Percentiles rank a stretch among this genome's conserved stretches.
These are phyloP conservation scores for Epizoanthus stellaris DNA, from an alignment of 92 coral and sea anemone genomes.

Conservation along the genomic window DNA sequence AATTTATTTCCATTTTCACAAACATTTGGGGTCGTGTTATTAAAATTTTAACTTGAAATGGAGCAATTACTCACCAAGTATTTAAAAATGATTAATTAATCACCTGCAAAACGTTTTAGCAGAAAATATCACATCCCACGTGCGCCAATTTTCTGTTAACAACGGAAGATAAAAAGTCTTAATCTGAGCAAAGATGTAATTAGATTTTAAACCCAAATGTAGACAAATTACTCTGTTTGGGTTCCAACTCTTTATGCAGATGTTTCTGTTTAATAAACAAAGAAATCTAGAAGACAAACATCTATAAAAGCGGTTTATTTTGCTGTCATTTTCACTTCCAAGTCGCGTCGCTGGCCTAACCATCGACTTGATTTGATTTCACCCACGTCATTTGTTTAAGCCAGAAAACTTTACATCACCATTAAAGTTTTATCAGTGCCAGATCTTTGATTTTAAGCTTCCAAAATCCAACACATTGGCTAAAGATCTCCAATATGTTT, in stretches of 20 bases:
- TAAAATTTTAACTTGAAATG: not conserved
- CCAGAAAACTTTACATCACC: no score
- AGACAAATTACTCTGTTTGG: not conserved
- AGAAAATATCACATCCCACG: not conserved
- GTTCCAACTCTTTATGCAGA: not conserved
- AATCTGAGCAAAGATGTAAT: not conserved
- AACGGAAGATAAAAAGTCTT: not conserved
- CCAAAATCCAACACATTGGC: no score
- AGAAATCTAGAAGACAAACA: not conserved
- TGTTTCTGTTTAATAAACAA: not conserved
- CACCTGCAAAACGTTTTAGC: not conserved
- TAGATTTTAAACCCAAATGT: no score
- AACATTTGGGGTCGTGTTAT: not conserved
- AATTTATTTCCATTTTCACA: no score
- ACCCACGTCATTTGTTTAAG: not conserved
- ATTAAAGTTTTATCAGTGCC: no score
- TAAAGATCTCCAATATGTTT: not conserved
- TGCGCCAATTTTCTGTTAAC: not conserved
- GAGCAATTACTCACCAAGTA: not conserved
- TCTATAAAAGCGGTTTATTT: conserved; percentile 2
- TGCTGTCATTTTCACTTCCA: not conserved
- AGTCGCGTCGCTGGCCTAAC: not conserved
- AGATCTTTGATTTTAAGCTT: no score
- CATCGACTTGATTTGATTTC: not conserved
- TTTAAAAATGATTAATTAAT: conserved; percentile 4